Evolutionary conservation across 1,140 invertebrate species (phyloP), one percentile per base, ranked within the genome.

Genomic region (Drosophila ambigua): DNA sequence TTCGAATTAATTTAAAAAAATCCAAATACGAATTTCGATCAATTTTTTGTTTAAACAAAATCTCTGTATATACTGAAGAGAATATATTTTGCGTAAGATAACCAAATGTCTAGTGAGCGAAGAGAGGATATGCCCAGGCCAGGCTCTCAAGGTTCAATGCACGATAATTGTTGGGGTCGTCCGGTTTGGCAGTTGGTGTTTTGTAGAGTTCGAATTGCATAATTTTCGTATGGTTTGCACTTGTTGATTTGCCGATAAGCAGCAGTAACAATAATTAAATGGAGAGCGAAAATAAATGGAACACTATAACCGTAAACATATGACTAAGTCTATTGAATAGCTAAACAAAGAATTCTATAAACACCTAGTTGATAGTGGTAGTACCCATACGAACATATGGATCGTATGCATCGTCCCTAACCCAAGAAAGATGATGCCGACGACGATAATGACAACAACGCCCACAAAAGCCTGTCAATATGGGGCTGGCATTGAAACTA

Each of bases 171-270:
- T 11, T 35, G 9, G 31, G 31, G 31, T 35, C 31, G 31, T 31
- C 28, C 7, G 28, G 31, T 35, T 35, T 35, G 31, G 9, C 31
- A 35, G 31, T 31, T 20, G 20, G 50, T 58, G 8, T 31, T 62
- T 54, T 24, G 48, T 67, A 24, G 39, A 64, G 50, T 67, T 43
- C 28, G 45, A 24, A 6, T 9, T 26, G 41, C 61, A 62, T 79
- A 58, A 46, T 63, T 80, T 79, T 23, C 48, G 71, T 79, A 71
- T 71, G 45, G 60, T 62, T 48, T 82, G 61, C 75, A 79, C 75
- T 83, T 82, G 69, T 82, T 82, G 61, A 72, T 69, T 79, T 83
- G 62, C 35, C 31, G 68, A 69, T 57, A 68, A 44, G 58, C 11
- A 28, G 59, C 28, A 31, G 53, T 67, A 68, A 57, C n/a, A 20